Evolutionary conservation across 2,113 vertebrate species (phyloP).

Genomic region (Apeltes quadracus): DNA sequence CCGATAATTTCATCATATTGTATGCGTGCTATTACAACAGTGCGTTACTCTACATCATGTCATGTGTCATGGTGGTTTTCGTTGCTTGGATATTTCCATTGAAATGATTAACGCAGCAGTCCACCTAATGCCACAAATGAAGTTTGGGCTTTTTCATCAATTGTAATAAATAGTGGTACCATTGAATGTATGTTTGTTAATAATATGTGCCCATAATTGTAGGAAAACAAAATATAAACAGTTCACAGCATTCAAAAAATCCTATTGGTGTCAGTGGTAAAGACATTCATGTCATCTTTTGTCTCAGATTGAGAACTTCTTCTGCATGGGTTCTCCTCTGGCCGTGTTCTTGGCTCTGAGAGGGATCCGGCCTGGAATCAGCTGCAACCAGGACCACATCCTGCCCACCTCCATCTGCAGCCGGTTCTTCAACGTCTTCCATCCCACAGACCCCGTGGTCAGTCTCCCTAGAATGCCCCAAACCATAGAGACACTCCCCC

Average conservation of each 20-base stretch:
- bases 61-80: neutral
- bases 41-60: neutral
- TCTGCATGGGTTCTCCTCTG: constrained; percentile 98
- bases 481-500: neutral
- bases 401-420: constrained; percentile 92
- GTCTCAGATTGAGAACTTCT: constrained; percentile 95
- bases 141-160: neutral
- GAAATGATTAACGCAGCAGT: neutral
- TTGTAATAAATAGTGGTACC: neutral
- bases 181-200: neutral
- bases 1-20: neutral
- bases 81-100: neutral
- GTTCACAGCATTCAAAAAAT: neutral
- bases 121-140: neutral
- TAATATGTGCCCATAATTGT: neutral
- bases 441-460: constrained; percentile 98
- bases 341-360: constrained; percentile 95
- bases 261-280: neutral
- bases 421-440: constrained; percentile 94
- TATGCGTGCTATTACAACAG: neutral
- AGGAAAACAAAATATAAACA: neutral
- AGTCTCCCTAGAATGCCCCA: constrained; percentile 60
- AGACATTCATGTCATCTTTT: constrained; percentile 5
- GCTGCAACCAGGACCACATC: constrained; percentile 93
- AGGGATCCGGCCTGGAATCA: constrained; percentile 92